Base-by-base conservation (phyloP, 2,113 vertebrate genomes). In the Chaenocephalus aceratus region DNA sequence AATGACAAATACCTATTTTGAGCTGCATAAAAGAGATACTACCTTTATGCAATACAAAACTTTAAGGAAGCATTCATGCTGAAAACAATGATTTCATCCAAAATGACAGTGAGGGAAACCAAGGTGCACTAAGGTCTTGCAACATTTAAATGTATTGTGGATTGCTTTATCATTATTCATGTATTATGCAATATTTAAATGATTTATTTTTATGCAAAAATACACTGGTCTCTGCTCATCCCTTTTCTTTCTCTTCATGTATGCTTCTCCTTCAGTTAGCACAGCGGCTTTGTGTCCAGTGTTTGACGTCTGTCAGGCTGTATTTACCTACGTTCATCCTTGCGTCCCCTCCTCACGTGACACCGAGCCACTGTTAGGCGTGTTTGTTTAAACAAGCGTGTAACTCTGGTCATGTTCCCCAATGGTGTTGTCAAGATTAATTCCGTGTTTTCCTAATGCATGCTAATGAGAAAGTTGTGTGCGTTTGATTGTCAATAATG, bases 381-480 rank as follows among this genome's bases (percentile, higher is more conserved):
- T 80, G 80, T 90, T 84, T 86, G 85, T 70, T 88, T 90, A 91
- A 92, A 91, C 83, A 83, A 86, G 82, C 83, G 82, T 91, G 79
- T 90, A 88, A 90, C 70, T 88, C 86, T 82, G 71, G 62, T 84
- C 79, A 72, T 89, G 86, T 88, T 84, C 72, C 74, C 86, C 57
- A 13, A 86, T 72, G 88, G 74, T 85, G 86, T 88, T 85, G 85
- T 89, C 92, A 87, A 89, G 92, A 94, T 93, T 93, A 91, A 94
- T 94, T 86, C 86, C 48, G 66, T 94, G 92, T 91, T 90, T 92
- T 92, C 80, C 91, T 93, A 95, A 95, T 94, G 94, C 92, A 95
- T 95, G 93, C 91, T 95, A 95, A 95, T 95, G 94, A 95, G 93
- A 93, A 94, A 92, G 90, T 93, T 92, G 91, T 94, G 94, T 94